These are phyloP conservation scores for Notarius quadriscutis DNA, from an alignment of 2,113 vertebrate genomes.

Conservation along the genomic window DNA sequence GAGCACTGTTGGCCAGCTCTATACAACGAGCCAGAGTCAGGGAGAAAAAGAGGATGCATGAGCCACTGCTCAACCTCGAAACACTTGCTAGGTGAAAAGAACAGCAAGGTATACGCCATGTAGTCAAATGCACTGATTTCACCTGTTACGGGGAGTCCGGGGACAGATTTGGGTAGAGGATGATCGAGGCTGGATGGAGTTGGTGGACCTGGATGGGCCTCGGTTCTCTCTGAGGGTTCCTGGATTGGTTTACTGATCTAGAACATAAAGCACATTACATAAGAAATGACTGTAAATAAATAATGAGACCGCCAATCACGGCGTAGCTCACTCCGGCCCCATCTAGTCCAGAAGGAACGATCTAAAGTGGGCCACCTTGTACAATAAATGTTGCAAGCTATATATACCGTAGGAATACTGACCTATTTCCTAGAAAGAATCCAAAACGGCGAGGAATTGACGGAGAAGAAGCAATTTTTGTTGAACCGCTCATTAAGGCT, in stretches of 20 bases:
- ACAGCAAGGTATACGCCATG: neutral
- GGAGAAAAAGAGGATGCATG: slow-evolving; percentile 35
- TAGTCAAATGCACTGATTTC: neutral
- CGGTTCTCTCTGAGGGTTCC: slow-evolving; percentile 19
- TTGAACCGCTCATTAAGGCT: too few relatives aligned
- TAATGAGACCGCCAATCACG: too few relatives aligned
- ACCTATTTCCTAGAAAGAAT: too few relatives aligned
- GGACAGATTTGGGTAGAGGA: neutral
- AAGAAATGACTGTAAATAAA: neutral
- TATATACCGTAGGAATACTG: too few relatives aligned
- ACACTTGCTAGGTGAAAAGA: slow-evolving; percentile 2
- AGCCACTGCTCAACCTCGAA: slow-evolving; percentile 26
- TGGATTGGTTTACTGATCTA: slow-evolving; percentile 21
- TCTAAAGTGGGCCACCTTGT: too few relatives aligned
- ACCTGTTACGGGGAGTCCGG: slow-evolving; percentile 16
- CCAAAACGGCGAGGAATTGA: too few relatives aligned
- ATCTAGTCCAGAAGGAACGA: too few relatives aligned
- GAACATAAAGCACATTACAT: slow-evolving; percentile 4
- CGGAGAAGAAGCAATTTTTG: too few relatives aligned
- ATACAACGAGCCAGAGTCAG: slow-evolving; percentile 44
- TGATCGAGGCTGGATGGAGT: neutral
- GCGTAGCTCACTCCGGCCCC: too few relatives aligned
- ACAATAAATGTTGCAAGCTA: too few relatives aligned
- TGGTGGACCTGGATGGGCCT: neutral
- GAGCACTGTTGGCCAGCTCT: slow-evolving; percentile 71